phyloP scores from a whole-genome alignment of 2,113 vertebrate genomes.

The Thalassoma bifasciatum region DNA sequence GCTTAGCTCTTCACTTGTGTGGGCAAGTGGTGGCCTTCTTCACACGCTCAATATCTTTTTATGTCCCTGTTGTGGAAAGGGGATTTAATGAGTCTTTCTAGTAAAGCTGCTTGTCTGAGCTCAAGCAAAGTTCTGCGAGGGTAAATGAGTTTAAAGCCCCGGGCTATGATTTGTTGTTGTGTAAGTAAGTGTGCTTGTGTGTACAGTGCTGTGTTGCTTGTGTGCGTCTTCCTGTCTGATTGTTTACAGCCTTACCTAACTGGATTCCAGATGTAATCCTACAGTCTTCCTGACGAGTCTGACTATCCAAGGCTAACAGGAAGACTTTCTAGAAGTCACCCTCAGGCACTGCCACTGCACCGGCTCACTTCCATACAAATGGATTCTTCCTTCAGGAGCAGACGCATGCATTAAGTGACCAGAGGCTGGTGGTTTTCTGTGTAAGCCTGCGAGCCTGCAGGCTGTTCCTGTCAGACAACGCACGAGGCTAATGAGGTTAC shows the following conservation, averaged over 20 bases:
- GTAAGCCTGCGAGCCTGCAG: slow-evolving; percentile 58
- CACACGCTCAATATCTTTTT: slow-evolving; percentile 48
- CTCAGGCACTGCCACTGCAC: slow-evolving; percentile 45
- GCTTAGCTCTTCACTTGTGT: slow-evolving; percentile 32
- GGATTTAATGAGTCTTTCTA: slow-evolving; percentile 62
- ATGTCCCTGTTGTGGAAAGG: slow-evolving; percentile 44
- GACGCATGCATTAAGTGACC: slow-evolving; percentile 54
- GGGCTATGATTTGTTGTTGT: slow-evolving; percentile 52
- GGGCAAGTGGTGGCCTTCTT: slow-evolving; percentile 22
- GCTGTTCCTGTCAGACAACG: slow-evolving; percentile 74
- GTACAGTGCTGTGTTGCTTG: slow-evolving; percentile 18
- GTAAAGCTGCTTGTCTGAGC: slow-evolving; percentile 49
- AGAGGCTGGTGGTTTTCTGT: slow-evolving; percentile 44
- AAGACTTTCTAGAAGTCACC: slow-evolving; percentile 37
- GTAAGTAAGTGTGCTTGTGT: slow-evolving; percentile 19
- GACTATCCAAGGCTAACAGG: slow-evolving; percentile 47
- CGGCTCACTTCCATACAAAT: slow-evolving; percentile 53
- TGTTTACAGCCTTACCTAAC: slow-evolving; percentile 61
- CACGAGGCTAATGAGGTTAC: slow-evolving; percentile 75
- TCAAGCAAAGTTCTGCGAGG: slow-evolving; percentile 44
- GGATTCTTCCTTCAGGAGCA: slow-evolving; percentile 38
- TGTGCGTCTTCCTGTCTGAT: slow-evolving; percentile 63
- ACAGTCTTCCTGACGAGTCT: slow-evolving; percentile 32
- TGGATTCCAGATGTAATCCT: slow-evolving; percentile 65
- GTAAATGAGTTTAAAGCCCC: slow-evolving; percentile 56